Base-by-base conservation (phyloP, 2,113 vertebrate genomes). In the Columba livia region DNA sequence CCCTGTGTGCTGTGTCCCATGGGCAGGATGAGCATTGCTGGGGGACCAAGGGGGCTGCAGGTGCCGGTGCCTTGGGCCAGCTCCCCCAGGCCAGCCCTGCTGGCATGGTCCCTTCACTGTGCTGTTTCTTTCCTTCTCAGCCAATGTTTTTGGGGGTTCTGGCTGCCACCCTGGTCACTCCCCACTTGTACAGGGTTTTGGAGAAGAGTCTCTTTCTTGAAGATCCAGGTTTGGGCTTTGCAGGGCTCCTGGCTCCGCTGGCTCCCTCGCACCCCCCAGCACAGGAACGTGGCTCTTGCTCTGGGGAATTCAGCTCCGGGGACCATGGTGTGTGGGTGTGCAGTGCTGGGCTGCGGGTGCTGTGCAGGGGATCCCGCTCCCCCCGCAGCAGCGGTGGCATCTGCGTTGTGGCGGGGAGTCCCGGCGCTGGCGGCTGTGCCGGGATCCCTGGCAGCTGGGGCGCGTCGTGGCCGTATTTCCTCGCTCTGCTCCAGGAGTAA, bases 401-500 rank as follows among this genome's bases (percentile, higher is more conserved):
- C 5, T 54, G 44, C 5, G 29, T 8, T 51, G 79, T 11, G 21
- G 14, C 0, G 10, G 96, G 78, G 67, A 94, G 85, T 72, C 74
- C 93, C 69, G 5, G 82, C 2, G 67, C 84, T 12, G 57, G 81
- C 40, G 21, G 93, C 87, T 1, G 44, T 34, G 89, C 61, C 15
- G 92, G 93, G 72, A 96, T 96, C 93, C 96, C 96, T 94, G 88
- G 89, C 91, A 96, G 93, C 91, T 90, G 87, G 84, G 85, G 56
- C 11, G 4, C 6, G 14, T 15, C 24, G n/a, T 16, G 66, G 51
- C 90, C 18, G 94, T 94, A 44, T 95, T 96, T 85, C 94, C 90
- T 95, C 31, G 14, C 66, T 92, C 81, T 79, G 61, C 95, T 95
- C 90, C 77, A 93, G 91, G 84, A 96, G 81, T 96, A 85, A 95